These are phyloP conservation scores for Chaunax sp. DNA, from an alignment of 2,797 vertebrate species.

Conservation along the genomic window DNA sequence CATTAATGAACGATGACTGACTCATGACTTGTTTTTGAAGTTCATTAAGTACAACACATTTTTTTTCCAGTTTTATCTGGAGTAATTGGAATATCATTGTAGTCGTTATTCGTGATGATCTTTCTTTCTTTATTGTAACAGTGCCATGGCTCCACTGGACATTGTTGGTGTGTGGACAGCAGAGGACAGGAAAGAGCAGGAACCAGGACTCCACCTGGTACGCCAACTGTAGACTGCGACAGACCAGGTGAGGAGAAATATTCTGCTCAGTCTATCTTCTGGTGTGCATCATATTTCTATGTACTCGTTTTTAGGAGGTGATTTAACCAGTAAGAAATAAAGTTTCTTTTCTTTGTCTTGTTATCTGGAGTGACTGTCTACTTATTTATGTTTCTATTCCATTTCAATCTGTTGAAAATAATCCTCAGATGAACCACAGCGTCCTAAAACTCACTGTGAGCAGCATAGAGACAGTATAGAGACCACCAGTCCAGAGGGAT, in stretches of 20 bases:
- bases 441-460: slow-evolving; percentile 74
- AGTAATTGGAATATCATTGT: background rate
- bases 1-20: background rate
- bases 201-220: slow-evolving; percentile 52
- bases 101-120: too few species aligned
- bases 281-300: background rate
- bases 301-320: too few species aligned
- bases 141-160: slow-evolving; percentile 66
- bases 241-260: background rate
- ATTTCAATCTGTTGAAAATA: background rate
- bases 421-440: slow-evolving; percentile 42
- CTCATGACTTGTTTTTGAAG: too few species aligned
- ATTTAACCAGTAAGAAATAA: too few species aligned
- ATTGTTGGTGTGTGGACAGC: slow-evolving; percentile 90
- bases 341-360: too few species aligned
- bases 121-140: background rate
- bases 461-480: slow-evolving; percentile 72
- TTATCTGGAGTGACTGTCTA: too few species aligned
- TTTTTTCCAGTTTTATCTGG: background rate
- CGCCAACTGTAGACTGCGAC: background rate
- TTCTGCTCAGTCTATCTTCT: background rate
- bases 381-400: too few species aligned
- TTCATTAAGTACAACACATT: too few species aligned
- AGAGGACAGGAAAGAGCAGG: slow-evolving; percentile 83
- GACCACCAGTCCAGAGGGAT: slow-evolving; percentile 46